Percentiles rank a stretch among this genome's conserved stretches.
These are phyloP conservation scores for Cheiracanthium punctorium DNA, from an alignment of 2,888 invertebrate genomes.

Conservation along the genomic window DNA sequence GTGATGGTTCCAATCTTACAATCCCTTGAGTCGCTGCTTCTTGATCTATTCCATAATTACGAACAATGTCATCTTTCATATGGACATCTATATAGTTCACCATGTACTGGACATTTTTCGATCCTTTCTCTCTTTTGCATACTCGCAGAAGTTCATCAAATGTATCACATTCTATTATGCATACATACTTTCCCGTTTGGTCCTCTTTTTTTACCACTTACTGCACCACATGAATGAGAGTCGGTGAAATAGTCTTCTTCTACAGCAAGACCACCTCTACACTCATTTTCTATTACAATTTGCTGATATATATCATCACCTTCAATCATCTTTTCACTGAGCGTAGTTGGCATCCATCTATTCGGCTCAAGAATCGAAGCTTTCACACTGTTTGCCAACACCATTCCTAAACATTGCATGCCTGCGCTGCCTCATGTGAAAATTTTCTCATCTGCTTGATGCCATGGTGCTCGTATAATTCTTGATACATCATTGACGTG, in stretches of 20 bases:
- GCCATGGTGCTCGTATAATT: slow-evolving; percentile 25
- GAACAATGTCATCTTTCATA: slow-evolving; percentile 26
- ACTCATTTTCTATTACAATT: slow-evolving; percentile 35
- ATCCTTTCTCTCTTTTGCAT: slow-evolving; percentile 21
- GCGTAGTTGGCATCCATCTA: slow-evolving; percentile 9
- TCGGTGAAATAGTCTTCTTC: slow-evolving; percentile 38
- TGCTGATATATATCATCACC: slow-evolving; percentile 30
- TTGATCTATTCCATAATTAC: slow-evolving; percentile 38
- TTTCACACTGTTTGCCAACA: slow-evolving; percentile 40
- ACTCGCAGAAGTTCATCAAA: slow-evolving; percentile 39
- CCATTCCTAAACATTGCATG: slow-evolving; percentile 43
- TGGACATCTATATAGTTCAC: slow-evolving; percentile 42
- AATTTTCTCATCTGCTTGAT: slow-evolving; percentile 23
- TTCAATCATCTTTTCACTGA: slow-evolving; percentile 22
- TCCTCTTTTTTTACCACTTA: slow-evolving; percentile 28
- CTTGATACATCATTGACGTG: slow-evolving; percentile 12
- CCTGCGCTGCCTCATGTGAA: slow-evolving; percentile 38
- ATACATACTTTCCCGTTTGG: slow-evolving; percentile 40
- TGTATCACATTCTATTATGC: slow-evolving; percentile 55
- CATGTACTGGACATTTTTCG: slow-evolving; percentile 28
- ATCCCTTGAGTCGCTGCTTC: slow-evolving; percentile 11
- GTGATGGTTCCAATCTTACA: slow-evolving; percentile 29
- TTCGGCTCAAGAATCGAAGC: slow-evolving; percentile 34
- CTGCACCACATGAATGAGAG: slow-evolving; percentile 42
- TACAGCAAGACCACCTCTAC: slow-evolving; percentile 13